Conservation (phyloP, 2,797 vertebrate genomes). For the Brachyrhaphis roseni region DNA sequence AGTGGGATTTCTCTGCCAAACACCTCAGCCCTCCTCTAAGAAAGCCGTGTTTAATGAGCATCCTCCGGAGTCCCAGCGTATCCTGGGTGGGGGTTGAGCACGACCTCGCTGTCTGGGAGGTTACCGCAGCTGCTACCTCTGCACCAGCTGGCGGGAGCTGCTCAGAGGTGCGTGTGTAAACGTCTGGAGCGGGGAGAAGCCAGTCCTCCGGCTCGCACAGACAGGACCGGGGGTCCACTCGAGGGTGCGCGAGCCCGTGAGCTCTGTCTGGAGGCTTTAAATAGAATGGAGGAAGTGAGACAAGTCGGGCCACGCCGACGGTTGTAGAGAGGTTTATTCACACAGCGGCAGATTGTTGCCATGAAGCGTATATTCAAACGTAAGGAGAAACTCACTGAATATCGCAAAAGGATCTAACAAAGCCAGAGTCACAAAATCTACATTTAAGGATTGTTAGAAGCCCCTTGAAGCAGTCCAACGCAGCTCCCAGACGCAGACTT, state of each 20-base stretch:
- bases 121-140: conserved; percentile 62
- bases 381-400: conserved; percentile 60
- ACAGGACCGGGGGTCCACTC: conserved; percentile 54
- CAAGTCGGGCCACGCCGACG: conserved; percentile 53
- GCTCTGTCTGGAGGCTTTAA: conserved; percentile 69
- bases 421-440: conserved; percentile 15
- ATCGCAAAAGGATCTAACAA: conserved; percentile 3
- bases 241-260: conserved; percentile 33
- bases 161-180: conserved; percentile 39
- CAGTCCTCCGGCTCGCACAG: conserved; percentile 61
- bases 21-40: conserved; percentile 27
- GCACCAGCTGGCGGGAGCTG: conserved; percentile 59
- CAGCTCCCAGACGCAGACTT: conserved; percentile 19
- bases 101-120: conserved; percentile 34
- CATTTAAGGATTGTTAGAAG: conserved; percentile 20
- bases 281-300: conserved; percentile 71
- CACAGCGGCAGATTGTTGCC: conserved; percentile 22
- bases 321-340: conserved; percentile 51
- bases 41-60: conserved; percentile 51
- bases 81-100: conserved; percentile 29
- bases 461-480: conserved; percentile 24
- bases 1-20: conserved; percentile 32
- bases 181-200: conserved; percentile 46
- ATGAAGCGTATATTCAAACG: conserved; percentile 42
- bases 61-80: conserved; percentile 18